Percentiles rank a stretch among this genome's conserved stretches.
phyloP scores from a whole-genome alignment of 2,888 invertebrate genomes.

The Pollenia amentaria region DNA sequence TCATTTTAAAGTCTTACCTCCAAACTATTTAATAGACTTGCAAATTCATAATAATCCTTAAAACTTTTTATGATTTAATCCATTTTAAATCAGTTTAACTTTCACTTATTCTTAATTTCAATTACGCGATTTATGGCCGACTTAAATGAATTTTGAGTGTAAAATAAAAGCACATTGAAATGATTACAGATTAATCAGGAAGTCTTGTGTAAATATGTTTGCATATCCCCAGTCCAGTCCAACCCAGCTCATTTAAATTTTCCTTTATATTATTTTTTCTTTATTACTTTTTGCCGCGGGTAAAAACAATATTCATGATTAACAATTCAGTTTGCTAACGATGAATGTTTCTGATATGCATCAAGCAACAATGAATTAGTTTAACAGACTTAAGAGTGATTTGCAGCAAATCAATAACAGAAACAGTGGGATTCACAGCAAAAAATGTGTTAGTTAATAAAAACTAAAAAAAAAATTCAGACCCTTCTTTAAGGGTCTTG shows the following conservation, averaged over 20 bases:
- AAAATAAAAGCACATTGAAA: constrained; percentile 34
- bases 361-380: constrained; percentile 14
- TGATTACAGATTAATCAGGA: constrained; percentile 40
- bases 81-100: constrained; percentile 6
- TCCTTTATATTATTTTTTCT: constrained; percentile 13
- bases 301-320: constrained; percentile 39
- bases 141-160: neutral
- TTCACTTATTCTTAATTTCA: constrained; percentile 11
- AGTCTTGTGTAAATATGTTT: constrained; percentile 50
- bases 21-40: neutral
- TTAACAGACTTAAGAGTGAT: constrained; percentile 4
- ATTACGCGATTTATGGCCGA: neutral
- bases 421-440: neutral
- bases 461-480: neutral
- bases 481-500: no score
- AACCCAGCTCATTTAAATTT: constrained; percentile 9
- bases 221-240: neutral
- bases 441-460: neutral
- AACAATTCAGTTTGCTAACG: constrained; percentile 22
- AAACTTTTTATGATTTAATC: neutral
- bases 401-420: constrained; percentile 20
- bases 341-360: neutral
- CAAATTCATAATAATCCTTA: neutral
- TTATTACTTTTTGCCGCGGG: constrained; percentile 34
- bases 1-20: neutral